These are phyloP conservation scores for Trachymyrmex septentrionalis DNA, from an alignment of 1,140 invertebrate genomes.

Conservation along the genomic window DNA sequence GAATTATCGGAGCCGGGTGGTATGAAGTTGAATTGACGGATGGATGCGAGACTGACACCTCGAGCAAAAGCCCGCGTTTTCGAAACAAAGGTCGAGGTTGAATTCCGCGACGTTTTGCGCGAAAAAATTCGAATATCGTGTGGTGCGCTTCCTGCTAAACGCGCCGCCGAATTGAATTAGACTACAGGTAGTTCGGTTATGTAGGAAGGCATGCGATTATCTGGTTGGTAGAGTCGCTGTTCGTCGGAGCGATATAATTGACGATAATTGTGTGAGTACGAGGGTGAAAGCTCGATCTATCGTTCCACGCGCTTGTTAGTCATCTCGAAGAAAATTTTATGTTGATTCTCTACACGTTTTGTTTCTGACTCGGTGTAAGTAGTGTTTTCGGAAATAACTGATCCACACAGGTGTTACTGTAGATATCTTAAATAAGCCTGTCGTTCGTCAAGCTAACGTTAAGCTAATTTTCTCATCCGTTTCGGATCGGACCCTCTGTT, in stretches of 20 bases:
- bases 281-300: slow-evolving; percentile 28
- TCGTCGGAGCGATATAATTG: slow-evolving; percentile 17
- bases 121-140: background rate
- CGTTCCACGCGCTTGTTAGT: background rate
- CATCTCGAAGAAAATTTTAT: background rate
- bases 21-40: slow-evolving; percentile 6
- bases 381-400: background rate
- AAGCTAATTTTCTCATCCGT: background rate
- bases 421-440: background rate
- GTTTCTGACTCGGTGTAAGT: slow-evolving; percentile 1
- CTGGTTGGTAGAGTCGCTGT: background rate
- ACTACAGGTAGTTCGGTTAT: background rate
- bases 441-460: background rate
- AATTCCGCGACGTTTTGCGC: background rate
- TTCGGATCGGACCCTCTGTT: background rate
- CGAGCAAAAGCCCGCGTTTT: background rate
- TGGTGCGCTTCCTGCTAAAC: background rate
- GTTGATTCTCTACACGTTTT: background rate
- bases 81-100: background rate
- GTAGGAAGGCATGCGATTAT: background rate
- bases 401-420: background rate
- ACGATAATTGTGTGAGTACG: slow-evolving; percentile 7
- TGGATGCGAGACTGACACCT: background rate
- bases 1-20: slow-evolving; percentile 21
- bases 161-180: background rate